Conservation (phyloP, 2,888 invertebrate species). For the Ephialtes manifestator region DNA sequence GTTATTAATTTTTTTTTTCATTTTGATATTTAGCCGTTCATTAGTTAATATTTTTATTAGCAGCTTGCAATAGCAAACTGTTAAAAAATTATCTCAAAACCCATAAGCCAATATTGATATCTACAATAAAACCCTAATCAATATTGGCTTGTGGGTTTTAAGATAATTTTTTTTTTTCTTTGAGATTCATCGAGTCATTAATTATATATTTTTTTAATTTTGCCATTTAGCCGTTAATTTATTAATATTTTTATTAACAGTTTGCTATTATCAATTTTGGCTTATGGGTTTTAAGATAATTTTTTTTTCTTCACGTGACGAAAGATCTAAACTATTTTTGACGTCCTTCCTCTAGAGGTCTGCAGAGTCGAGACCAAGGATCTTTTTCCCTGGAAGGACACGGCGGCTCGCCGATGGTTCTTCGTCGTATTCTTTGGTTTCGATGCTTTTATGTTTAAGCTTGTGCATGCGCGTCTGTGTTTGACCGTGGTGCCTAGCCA, state of each 20-base stretch:
- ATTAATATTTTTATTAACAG: no score
- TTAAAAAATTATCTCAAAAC: no score
- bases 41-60: no score
- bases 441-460: conserved; percentile 11
- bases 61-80: not conserved
- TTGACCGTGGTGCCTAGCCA: conserved; percentile 29
- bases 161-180: conserved; percentile 5
- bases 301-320: not conserved
- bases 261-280: not conserved
- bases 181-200: no score
- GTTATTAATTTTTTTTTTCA: no score
- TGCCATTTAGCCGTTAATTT: no score
- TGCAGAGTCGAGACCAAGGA: not conserved
- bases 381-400: conserved; percentile 24
- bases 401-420: not conserved
- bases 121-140: no score
- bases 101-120: no score
- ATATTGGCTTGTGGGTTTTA: not conserved
- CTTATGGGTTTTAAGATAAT: not conserved
- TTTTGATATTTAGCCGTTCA: no score
- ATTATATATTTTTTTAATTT: no score
- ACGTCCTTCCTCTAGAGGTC: not conserved
- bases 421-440: conserved; percentile 7
- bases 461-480: conserved; percentile 1
- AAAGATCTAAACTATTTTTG: conserved; percentile 7